A percentile compares a stretch with the other conserved stretches of the same genome.
Evolutionary conservation across 1,140 invertebrate species (phyloP).

Genomic region (Cherax quadricarinatus): DNA sequence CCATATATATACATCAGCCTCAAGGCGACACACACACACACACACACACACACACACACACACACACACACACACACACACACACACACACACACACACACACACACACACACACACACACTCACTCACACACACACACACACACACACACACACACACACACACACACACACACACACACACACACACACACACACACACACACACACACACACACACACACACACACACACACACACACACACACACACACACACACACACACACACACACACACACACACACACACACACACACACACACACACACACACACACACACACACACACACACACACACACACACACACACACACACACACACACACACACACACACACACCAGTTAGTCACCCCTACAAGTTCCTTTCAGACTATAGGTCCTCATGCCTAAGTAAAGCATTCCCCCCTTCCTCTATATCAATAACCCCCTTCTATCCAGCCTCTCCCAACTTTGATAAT

Average conservation of each 20-base stretch:
- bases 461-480: conserved; percentile 47
- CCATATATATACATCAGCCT: conserved; percentile 42
- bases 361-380: neutral
- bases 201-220: neutral
- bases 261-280: neutral
- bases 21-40: conserved; percentile 27
- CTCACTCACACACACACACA: too few species aligned
- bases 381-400: neutral
- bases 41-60: too few species aligned
- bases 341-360: too few species aligned
- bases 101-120: neutral
- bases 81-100: too few species aligned
- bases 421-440: conserved; percentile 47
- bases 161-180: neutral
- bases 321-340: too few species aligned
- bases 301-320: too few species aligned
- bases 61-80: too few species aligned
- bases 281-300: too few species aligned
- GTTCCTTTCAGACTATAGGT: conserved; percentile 47
- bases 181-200: too few species aligned
- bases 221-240: neutral
- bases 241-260: neutral
- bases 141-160: too few species aligned
- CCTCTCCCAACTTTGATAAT: conserved; percentile 66
- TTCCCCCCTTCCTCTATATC: conserved; percentile 52